Evolutionary conservation across 2,888 invertebrate genomes (phyloP), one percentile per base, ranked within the genome.

Genomic region (Drosophila parthenogenetica): DNA sequence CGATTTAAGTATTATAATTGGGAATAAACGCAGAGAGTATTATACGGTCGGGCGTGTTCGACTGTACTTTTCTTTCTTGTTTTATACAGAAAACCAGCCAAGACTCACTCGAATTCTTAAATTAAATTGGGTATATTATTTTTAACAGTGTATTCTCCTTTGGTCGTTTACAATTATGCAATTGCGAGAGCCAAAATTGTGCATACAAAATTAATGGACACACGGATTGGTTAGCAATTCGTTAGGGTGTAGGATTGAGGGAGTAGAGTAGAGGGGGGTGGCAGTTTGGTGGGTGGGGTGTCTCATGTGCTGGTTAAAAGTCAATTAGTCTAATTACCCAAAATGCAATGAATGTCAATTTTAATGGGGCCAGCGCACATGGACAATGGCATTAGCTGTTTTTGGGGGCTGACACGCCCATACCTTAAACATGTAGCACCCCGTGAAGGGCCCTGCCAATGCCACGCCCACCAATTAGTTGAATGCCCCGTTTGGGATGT

Each of bases 281-380:
- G 29, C 40, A 7, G n/a, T 25, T 4, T 14, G 32, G 71, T 14
- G 32, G 71, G 42, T 17, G 17, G 16, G 5, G 64, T 45, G 67
- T 64, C 74, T 59, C 81, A 76, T 78, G 73, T 84, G 76, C 73
- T 77, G 76, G 81, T 76, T 87, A 87, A 84, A 89, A 87, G 85
- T 87, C 87, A 89, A 87, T 89, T 87, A 87, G 89, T 71, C 69
- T 89, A 87, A 89, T 84, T 84, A 79, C 81, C 78, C 71, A 65
- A 66, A 85, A 73, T 79, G 82, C 86, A 87, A 84, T 87, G 87
- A 87, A 79, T 82, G 82, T 81, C 84, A 77, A 83, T 86, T 83
- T 88, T 58, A 88, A 86, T 83, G 89, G 68, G 81, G 87, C 87
- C 87, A 88, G 58, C 81, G 87, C 75, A 69, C 78, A 77, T 60